Base-by-base conservation (phyloP, 2,797 vertebrate species). In the Rhinoraja longicauda region DNA sequence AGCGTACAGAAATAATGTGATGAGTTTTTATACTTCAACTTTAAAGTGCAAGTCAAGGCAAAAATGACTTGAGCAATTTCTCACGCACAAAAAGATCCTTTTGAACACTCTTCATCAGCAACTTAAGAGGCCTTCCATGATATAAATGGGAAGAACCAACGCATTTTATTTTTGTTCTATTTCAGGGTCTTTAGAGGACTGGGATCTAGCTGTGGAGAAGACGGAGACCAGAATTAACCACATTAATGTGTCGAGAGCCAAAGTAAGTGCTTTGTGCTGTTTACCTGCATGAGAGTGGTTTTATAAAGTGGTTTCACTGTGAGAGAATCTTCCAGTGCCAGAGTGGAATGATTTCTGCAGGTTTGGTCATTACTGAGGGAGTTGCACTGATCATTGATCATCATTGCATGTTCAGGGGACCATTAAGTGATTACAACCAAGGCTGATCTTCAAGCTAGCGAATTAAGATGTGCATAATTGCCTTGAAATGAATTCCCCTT, bases 141-240 rank as follows among this genome's bases (percentile, higher is more conserved):
- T 32, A 36, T 67, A 32, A 75, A 92, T 75, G 64, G 24, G 70
- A 45, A 75, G n/a, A 36, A 67, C 32, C 19, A 88, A 32, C 57
- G 5, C 39, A 12, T 93, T 36, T 82, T 45, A 36, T 17, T 24
- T 62, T 5, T 72, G 2, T 59, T 64, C 5, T 4, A 3, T 93
- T 24, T 24, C 94, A 99, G 99, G 99, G 92, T 97, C 98, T 21
- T 93, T 99, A 94, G 98, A 98, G 94, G 98, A 99, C 93, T 99
- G 98, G 99, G 99, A 99, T 92, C 93, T 96, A 67, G 99, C 99
- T 0, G 97, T 99, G 93, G 97, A 98, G 94, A 99, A 99, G 95
- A 99, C 97, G 0, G 98, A 99, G 94, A 97, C 95, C 12, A 96
- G 97, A 77, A 94, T 99, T 86, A 97, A 97, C 94, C 96, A 98